These are phyloP conservation scores for Myanophis thanlyinensis DNA, from an alignment of 2,113 vertebrate genomes.

Conservation along the genomic window DNA sequence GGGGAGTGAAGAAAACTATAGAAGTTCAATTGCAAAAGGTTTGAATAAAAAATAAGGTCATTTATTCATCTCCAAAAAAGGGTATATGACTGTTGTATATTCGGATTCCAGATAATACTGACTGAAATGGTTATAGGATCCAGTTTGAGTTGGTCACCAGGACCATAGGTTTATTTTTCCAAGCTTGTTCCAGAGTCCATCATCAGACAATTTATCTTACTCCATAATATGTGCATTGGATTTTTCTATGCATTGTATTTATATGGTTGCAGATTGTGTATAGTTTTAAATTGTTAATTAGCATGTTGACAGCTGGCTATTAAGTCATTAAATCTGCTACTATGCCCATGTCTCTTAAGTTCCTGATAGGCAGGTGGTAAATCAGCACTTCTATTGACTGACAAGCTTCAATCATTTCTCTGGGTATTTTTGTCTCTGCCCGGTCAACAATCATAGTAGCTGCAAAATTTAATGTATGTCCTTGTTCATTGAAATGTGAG, in stretches of 20 bases:
- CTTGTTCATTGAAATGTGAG: background rate
- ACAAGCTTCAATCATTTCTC: background rate
- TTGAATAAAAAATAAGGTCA: background rate
- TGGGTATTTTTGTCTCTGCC: background rate
- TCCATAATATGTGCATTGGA: background rate
- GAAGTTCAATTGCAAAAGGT: conserved; percentile 5
- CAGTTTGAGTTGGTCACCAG: background rate
- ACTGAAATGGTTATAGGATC: background rate
- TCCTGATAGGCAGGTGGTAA: background rate
- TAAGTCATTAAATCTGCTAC: background rate
- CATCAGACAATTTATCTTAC: background rate
- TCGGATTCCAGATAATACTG: background rate
- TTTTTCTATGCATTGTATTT: background rate
- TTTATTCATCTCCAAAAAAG: background rate
- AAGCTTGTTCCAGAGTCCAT: background rate
- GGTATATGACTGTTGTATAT: background rate
- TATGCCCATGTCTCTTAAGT: background rate
- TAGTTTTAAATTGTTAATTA: background rate
- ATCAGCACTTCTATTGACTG: background rate
- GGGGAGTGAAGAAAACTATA: conserved; percentile 15
- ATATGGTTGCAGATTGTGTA: background rate
- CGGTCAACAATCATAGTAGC: background rate
- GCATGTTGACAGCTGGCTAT: background rate
- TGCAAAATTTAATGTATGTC: background rate
- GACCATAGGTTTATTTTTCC: background rate